Evolutionary conservation across 2,113 vertebrate genomes (phyloP), one percentile per base, ranked within the genome.

Genomic region (Channa maculata): DNA sequence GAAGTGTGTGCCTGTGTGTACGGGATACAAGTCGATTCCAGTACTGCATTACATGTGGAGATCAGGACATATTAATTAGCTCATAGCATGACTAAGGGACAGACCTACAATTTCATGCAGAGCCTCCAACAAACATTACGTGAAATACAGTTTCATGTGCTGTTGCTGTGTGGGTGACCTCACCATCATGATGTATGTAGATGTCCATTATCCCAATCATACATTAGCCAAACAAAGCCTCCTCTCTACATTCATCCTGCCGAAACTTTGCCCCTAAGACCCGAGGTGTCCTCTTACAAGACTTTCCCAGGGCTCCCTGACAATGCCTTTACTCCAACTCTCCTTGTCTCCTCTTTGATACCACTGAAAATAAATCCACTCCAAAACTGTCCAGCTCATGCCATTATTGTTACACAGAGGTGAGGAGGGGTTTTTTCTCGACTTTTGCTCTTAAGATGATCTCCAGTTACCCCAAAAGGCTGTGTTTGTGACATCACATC

Each of bases 261-360:
- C 60, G 77, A 88, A 85, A 77, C 46, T 38, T 77, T 87, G 87
- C 79, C 86, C 79, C 77, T 60, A 84, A 87, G 80, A 78, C 71
- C 54, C 36, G 49, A 67, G 83, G 91, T 86, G 78, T 93, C 79
- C 67, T 59, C 73, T 93, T 92, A 85, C 85, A 78, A 12, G 44
- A 60, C 75, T 80, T 92, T 90, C 91, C 87, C 91, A 88, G 68
- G 87, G 80, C 84, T 78, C 64, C 70, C 63, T 81, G 82, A 84
- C 83, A 82, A 85, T 86, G 82, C 96, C 94, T 95, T 95, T 90
- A 84, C 65, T 73, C 67, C 63, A 60, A 38, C 57, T 85, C 50
- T 80, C 77, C 77, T 63, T 39, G 65, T 72, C 50, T 84, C 69
- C 62, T 45, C 75, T 85, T 88, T 90, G 80, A 89, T 86, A 83